Base-by-base conservation (phyloP, 2,797 vertebrate species). In the Dendrocincla fuliginosa region DNA sequence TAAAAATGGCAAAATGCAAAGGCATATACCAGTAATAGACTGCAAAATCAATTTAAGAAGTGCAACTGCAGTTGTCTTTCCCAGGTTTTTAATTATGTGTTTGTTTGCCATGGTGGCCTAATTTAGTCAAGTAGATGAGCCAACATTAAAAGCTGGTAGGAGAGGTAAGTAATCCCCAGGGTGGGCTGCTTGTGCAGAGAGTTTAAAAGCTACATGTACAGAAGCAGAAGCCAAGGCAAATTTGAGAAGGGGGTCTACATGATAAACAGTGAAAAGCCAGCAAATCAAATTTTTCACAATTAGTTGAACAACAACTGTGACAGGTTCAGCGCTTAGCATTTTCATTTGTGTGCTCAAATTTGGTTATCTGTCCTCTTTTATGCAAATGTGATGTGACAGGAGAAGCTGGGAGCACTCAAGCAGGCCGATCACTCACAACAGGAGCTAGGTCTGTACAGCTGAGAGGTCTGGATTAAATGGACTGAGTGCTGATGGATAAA, bases 271-370 rank as follows among this genome's bases (percentile, higher is more conserved):
- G 97, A 98, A 98, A 97, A 98, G 98, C 97, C 82, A 97, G 98
- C 98, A 99, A 99, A 99, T 99, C 98, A 95, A 98, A 99, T 99
- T 99, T 98, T 98, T 99, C 99, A 99, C 99, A 99, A 99, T 99
- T 99, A 99, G 98, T 98, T 98, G 98, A 98, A 98, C 98, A 98
- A 98, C 97, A 97, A 98, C 98, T 97, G 97, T 98, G 99, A 99
- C 99, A 99, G 98, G 98, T 98, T 98, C 94, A 96, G 98, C 96
- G 98, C 98, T 98, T 98, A 98, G 97, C 97, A 98, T 98, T 98
- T 98, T 98, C 98, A 98, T 98, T 98, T 98, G 98, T 97, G 97
- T 98, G 97, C 98, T 98, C 98, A 99, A 99, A 99, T 99, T 99
- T 99, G 99, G 99, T 99, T 99, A 99, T 99, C 98, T 85, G 98